phyloP scores from a whole-genome alignment of 64 coral and sea anemone species.

The Montipora efflorescens region DNA sequence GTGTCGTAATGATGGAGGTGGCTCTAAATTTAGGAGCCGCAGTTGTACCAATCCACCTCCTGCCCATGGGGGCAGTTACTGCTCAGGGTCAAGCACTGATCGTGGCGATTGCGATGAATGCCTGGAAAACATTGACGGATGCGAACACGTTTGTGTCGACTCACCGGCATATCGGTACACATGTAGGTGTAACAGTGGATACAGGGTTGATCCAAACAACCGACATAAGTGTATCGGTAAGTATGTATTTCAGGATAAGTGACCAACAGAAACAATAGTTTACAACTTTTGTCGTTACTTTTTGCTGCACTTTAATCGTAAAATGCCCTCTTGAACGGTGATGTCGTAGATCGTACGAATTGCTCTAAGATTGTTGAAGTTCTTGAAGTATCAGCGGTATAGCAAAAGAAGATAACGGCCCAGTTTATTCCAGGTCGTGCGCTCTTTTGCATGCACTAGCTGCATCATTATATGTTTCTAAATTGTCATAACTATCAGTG shows the following conservation, averaged over 20 bases:
- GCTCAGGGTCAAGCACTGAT: neutral
- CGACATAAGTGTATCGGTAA: neutral
- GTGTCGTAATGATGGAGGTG: neutral
- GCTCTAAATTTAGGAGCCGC: neutral
- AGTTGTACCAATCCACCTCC: constrained; percentile 54
- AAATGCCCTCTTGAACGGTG: too few relatives aligned
- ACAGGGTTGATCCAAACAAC: neutral
- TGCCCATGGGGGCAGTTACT: neutral
- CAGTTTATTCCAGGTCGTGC: too few relatives aligned
- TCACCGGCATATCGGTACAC: neutral
- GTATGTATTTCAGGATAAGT: neutral
- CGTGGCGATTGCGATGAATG: constrained; percentile 36
- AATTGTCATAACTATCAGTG: too few relatives aligned
- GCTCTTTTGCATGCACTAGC: too few relatives aligned
- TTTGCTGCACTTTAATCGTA: too few relatives aligned
- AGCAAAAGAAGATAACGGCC: too few relatives aligned
- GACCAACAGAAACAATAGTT: too few relatives aligned
- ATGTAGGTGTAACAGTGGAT: constrained; percentile 44
- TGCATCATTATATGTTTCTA: too few relatives aligned
- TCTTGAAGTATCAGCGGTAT: too few relatives aligned
- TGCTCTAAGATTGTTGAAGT: too few relatives aligned
- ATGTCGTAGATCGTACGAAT: too few relatives aligned
- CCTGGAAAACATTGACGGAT: neutral
- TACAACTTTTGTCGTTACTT: too few relatives aligned
- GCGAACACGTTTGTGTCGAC: constrained; percentile 22